These are phyloP conservation scores for Pristionchus japonicus DNA, from an alignment of 2,888 invertebrate species.

Conservation along the genomic window DNA sequence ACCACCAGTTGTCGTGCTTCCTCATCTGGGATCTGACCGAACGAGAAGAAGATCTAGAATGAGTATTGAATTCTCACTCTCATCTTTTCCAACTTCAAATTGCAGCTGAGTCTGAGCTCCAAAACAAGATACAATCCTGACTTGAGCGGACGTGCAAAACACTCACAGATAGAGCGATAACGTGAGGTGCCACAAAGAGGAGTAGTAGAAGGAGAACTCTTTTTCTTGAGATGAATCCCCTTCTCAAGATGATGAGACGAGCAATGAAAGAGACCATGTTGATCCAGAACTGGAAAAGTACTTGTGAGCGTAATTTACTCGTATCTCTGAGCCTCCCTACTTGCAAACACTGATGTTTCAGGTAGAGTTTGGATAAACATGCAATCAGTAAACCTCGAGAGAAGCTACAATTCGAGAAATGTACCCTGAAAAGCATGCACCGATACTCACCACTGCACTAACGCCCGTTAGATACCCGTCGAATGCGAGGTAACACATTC, in stretches of 20 bases:
- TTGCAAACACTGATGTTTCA: too few species aligned
- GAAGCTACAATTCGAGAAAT: not conserved
- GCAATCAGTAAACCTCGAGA: not conserved
- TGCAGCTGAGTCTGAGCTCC: too few species aligned
- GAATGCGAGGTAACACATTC: conserved; percentile 7
- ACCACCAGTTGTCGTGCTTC: not conserved
- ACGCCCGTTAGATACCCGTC: conserved; percentile 4
- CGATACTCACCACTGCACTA: not conserved
- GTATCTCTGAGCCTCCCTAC: too few species aligned
- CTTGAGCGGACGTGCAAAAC: not conserved
- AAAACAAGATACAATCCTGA: too few species aligned
- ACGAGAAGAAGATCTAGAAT: not conserved
- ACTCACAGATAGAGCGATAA: not conserved
- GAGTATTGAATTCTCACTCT: not conserved
- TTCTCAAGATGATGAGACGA: not conserved
- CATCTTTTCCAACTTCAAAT: too few species aligned
- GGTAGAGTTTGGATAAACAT: too few species aligned
- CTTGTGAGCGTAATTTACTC: not conserved
- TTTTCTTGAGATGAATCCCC: not conserved
- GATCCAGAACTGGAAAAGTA: conserved; percentile 8
- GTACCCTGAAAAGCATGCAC: too few species aligned
- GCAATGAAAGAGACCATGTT: not conserved
- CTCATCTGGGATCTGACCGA: not conserved
- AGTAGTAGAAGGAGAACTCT: not conserved
- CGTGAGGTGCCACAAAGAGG: not conserved